These are phyloP conservation scores for Drosophila orosa DNA, from an alignment of 1,140 invertebrate species.

Conservation along the genomic window DNA sequence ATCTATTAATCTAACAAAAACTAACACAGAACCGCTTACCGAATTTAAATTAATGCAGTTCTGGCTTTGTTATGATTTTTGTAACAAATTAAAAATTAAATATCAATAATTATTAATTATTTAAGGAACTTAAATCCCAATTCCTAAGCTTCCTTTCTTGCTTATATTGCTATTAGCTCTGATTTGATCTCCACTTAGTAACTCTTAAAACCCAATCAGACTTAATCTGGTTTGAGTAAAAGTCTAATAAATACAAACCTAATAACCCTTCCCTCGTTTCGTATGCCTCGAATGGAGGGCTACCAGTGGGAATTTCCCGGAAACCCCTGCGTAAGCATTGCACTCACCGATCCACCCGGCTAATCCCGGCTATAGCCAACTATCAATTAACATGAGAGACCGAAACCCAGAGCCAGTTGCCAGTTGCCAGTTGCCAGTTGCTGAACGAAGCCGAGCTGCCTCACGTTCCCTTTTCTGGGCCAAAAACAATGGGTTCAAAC, in stretches of 20 bases:
- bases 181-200: too few relatives aligned
- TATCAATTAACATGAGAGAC: slow-evolving; percentile 62
- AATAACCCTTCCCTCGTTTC: not conserved
- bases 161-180: too few relatives aligned
- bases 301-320: slow-evolving; percentile 15
- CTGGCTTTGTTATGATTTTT: too few relatives aligned
- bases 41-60: too few relatives aligned
- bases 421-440: slow-evolving; percentile 7
- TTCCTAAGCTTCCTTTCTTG: too few relatives aligned
- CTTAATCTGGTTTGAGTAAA: not conserved
- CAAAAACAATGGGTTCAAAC: slow-evolving; percentile 80
- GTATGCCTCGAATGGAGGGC: slow-evolving; percentile 6
- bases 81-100: too few relatives aligned
- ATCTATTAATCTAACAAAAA: too few relatives aligned
- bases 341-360: slow-evolving; percentile 30
- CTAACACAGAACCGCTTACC: too few relatives aligned
- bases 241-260: too few relatives aligned
- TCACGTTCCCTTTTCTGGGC: slow-evolving; percentile 69
- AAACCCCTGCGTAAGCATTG: slow-evolving; percentile 23
- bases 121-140: too few relatives aligned
- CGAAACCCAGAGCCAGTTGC: not conserved
- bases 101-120: too few relatives aligned
- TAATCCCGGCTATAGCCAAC: slow-evolving; percentile 32
- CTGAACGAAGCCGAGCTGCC: slow-evolving; percentile 3
- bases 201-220: too few relatives aligned